Conservation (phyloP, 2,797 vertebrate genomes). For the Saxicola maurus region DNA sequence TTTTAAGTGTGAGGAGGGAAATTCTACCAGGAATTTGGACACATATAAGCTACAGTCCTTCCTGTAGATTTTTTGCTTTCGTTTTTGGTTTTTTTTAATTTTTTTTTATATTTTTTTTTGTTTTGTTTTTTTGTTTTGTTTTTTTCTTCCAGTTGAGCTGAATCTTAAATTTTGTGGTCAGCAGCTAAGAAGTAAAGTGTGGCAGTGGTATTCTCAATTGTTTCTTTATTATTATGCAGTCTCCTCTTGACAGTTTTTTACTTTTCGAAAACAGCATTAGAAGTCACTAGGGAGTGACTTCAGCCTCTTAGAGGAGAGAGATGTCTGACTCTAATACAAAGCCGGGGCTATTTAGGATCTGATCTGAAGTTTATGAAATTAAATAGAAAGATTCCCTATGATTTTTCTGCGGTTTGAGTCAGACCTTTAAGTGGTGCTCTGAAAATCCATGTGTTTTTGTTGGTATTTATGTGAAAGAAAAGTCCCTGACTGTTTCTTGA, state of each 20-base stretch:
- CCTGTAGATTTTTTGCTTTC: neutral
- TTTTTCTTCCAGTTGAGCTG: neutral
- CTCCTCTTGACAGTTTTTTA: neutral
- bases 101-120: no score
- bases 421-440: neutral
- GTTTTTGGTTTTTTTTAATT: no score
- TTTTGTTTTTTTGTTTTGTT: no score
- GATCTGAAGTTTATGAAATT: neutral
- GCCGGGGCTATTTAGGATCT: neutral
- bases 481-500: neutral
- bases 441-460: neutral
- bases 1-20: neutral
- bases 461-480: neutral
- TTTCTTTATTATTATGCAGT: neutral
- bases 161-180: constrained; percentile 17
- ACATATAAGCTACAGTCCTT: neutral
- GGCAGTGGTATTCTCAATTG: neutral
- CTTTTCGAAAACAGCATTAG: constrained; percentile 13
- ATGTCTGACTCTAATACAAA: neutral
- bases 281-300: constrained; percentile 10
- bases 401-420: neutral
- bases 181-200: neutral
- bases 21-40: neutral
- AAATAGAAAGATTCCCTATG: neutral
- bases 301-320: neutral